Evolutionary conservation across 2,797 vertebrate genomes (phyloP), one percentile per base, ranked within the genome.

Genomic region (Melanogrammus aeglefinus): DNA sequence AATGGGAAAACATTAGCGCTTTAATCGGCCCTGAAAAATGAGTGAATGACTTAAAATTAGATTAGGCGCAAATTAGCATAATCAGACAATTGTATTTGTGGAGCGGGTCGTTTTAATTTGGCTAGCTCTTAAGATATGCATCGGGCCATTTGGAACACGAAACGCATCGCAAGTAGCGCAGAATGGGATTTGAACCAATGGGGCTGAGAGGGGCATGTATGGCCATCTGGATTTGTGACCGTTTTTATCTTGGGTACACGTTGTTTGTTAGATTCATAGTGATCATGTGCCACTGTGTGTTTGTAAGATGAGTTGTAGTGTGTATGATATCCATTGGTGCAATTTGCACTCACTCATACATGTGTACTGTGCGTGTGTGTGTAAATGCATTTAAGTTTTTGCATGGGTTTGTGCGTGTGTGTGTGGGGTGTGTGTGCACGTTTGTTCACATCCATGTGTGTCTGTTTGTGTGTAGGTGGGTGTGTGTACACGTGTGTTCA

Each of bases 81-180:
- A 92, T 91, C 87, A 89, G 82, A 78, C 76, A 33, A 89, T 88
- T 89, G 86, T 90, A 83, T 91, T 92, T 87, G 83, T 75, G 85
- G 83, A 86, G 70, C 44, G 86, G 88, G 76, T 87, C 77, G 71
- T 83, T 90, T 85, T 81, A 85, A 90, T 87, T 77, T n/a, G 73
- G 83, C 80, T 78, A 76, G 36, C 82, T 85, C 80, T 85, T 85
- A 79, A 89, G 88, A 90, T 89, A 87, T 88, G 81, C 84, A 89
- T 84, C 72, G 82, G 84, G 80, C 89, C 86, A 83, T 87, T 88
- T 83, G 79, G 87, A 86, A 85, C 77, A 77, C 81, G 75, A 80
- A 75, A 18, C 76, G 41, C 84, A 76, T 84, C 79, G 86, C 76
- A 84, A 84, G 86, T 73, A 76, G 31, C 21, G 51, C 21, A 6